A percentile compares a stretch with the other conserved stretches of the same genome.
phyloP scores from a whole-genome alignment of 2,888 invertebrate genomes.

The Pseudolycoriella hygida region DNA sequence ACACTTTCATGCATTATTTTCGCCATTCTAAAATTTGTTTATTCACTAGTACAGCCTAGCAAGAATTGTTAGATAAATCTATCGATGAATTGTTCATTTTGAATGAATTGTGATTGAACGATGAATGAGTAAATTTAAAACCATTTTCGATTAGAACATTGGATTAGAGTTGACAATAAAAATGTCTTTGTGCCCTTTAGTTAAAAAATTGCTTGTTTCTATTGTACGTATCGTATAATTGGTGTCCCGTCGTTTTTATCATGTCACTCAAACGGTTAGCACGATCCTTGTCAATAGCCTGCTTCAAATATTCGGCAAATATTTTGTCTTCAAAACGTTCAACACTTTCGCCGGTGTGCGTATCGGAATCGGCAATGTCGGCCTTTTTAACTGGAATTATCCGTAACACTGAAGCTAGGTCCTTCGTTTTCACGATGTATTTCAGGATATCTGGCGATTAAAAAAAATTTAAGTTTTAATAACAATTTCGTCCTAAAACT shows the following conservation, averaged over 20 bases:
- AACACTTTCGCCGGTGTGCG: too few relatives aligned
- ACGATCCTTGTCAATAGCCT: conserved; percentile 36
- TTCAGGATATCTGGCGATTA: background rate
- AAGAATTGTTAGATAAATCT: too few relatives aligned
- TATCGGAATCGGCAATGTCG: background rate
- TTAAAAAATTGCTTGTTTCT: background rate
- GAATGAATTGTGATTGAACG: too few relatives aligned
- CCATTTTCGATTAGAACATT: too few relatives aligned
- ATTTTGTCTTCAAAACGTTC: background rate
- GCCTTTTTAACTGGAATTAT: background rate
- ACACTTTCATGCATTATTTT: too few relatives aligned
- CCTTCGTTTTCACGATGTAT: background rate
- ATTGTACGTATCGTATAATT: conserved; percentile 24
- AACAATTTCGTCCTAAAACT: background rate
- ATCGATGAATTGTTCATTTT: too few relatives aligned
- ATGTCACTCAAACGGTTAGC: conserved; percentile 40
- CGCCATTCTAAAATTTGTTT: too few relatives aligned
- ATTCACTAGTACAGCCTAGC: too few relatives aligned
- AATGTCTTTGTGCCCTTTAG: background rate
- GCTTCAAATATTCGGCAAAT: conserved; percentile 1
- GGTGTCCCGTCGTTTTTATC: conserved; percentile 40
- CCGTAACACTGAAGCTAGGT: background rate
- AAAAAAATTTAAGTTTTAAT: background rate
- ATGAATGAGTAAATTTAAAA: too few relatives aligned
- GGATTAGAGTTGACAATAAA: too few relatives aligned